Percentiles rank a stretch among this genome's conserved stretches.
Evolutionary conservation across 2,888 invertebrate genomes (phyloP).

Genomic region (Brachynemurus nebulosus): DNA sequence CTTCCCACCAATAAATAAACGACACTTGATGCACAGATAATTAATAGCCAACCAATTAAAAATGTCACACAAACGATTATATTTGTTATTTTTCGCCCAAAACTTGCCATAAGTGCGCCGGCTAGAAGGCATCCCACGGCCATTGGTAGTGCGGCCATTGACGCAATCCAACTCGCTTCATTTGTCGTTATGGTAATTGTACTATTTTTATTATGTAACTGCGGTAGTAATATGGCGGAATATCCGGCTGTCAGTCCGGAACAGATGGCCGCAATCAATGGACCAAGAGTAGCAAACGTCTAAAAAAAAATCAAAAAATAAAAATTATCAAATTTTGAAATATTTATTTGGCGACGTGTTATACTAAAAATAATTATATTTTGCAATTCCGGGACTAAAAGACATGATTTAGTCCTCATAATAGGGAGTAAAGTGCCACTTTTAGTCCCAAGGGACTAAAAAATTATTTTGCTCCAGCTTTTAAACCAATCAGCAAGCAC

Average conservation of each 20-base stretch:
- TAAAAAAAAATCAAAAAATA: constrained; percentile 25
- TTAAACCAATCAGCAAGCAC: no score
- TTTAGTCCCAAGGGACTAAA: no score
- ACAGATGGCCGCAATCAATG: constrained; percentile 40
- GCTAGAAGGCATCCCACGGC: constrained; percentile 45
- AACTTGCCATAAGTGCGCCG: constrained; percentile 44
- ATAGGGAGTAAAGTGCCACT: no score
- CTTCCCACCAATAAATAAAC: constrained; percentile 38
- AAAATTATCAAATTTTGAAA: no score
- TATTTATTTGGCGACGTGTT: no score
- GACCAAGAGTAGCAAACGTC: constrained; percentile 39
- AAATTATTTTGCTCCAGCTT: no score
- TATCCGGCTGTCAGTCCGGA: constrained; percentile 48
- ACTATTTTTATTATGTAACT: constrained; percentile 33
- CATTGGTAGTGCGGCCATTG: constrained; percentile 49
- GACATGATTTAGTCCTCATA: no score
- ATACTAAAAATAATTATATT: no score
- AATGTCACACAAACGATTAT: constrained; percentile 41
- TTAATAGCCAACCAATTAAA: constrained; percentile 44
- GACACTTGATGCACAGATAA: constrained; percentile 37
- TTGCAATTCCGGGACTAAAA: no score
- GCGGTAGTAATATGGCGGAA: constrained; percentile 48
- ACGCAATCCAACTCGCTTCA: constrained; percentile 48
- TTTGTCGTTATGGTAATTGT: constrained; percentile 33
- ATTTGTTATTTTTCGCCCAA: constrained; percentile 43